These are phyloP conservation scores for Aproaerema taeniolella DNA, from an alignment of 2,888 invertebrate genomes.

Conservation along the genomic window DNA sequence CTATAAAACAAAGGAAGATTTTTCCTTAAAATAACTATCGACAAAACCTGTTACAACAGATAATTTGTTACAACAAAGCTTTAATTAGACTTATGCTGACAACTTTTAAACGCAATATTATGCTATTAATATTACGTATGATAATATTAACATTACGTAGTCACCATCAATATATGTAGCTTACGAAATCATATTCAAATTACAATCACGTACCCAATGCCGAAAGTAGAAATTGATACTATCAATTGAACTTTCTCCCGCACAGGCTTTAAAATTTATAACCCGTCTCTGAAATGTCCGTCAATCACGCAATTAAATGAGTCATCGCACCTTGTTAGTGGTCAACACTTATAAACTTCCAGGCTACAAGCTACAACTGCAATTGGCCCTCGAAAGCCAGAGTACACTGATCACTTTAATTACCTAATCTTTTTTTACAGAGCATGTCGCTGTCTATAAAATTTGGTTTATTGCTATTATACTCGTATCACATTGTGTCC, in stretches of 20 bases:
- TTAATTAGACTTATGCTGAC: too few relatives aligned
- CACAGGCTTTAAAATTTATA: constrained; percentile 66
- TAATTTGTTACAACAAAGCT: too few relatives aligned
- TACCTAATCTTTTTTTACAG: constrained; percentile 19
- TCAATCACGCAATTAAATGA: constrained; percentile 51
- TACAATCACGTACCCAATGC: constrained; percentile 40
- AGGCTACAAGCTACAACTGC: constrained; percentile 47
- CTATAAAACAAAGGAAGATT: too few relatives aligned
- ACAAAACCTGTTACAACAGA: too few relatives aligned
- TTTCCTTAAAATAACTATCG: too few relatives aligned
- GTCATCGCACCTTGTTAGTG: constrained; percentile 48
- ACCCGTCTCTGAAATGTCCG: constrained; percentile 58
- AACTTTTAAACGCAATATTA: too few relatives aligned
- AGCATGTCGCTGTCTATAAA: constrained; percentile 29
- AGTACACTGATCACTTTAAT: constrained; percentile 30
- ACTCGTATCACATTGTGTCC: constrained; percentile 19
- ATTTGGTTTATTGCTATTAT: constrained; percentile 24
- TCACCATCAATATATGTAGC: too few relatives aligned
- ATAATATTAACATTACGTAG: too few relatives aligned
- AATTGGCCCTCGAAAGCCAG: constrained; percentile 50
- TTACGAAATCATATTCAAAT: too few relatives aligned
- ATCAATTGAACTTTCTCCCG: constrained; percentile 61
- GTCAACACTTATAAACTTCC: constrained; percentile 60
- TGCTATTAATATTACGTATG: too few relatives aligned
- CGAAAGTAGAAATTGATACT: constrained; percentile 49